Evolutionary conservation across 2,797 vertebrate species (phyloP).

Genomic region (Syngnathus rostellatus): DNA sequence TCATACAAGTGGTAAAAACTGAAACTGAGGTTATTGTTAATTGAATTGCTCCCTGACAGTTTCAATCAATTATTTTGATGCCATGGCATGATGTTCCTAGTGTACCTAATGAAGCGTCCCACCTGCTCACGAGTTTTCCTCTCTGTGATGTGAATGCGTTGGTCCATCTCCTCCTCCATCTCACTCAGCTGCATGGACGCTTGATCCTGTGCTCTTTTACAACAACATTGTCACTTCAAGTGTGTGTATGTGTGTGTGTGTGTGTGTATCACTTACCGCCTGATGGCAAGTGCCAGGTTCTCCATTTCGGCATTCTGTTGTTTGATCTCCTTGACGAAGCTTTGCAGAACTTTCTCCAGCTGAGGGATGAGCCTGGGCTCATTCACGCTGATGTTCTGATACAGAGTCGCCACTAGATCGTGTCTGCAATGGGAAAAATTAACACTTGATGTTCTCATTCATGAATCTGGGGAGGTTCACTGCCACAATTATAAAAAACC

Average conservation of each 20-base stretch:
- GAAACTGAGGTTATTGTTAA: neutral
- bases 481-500: neutral
- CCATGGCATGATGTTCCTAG: neutral
- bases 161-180: constrained; percentile 97
- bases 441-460: too few relatives aligned
- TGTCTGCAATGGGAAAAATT: constrained; percentile 56
- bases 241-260: neutral
- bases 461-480: neutral
- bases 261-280: constrained; percentile 70
- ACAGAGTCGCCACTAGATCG: constrained; percentile 81
- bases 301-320: constrained; percentile 91
- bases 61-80: neutral
- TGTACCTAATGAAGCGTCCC: constrained; percentile 18
- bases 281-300: constrained; percentile 84
- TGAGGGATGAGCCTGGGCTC: constrained; percentile 86
- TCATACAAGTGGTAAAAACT: neutral
- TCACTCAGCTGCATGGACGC: constrained; percentile 87
- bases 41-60: neutral
- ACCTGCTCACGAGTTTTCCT: constrained; percentile 80
- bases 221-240: neutral
- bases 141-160: constrained; percentile 83
- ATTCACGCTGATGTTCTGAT: constrained; percentile 87
- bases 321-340: constrained; percentile 86
- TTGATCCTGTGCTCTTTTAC: constrained; percentile 87
- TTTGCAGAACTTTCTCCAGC: constrained; percentile 82